Evolutionary conservation across 2,797 vertebrate species (phyloP), one percentile per base, ranked within the genome.

Genomic region (Erethizon dorsatum): DNA sequence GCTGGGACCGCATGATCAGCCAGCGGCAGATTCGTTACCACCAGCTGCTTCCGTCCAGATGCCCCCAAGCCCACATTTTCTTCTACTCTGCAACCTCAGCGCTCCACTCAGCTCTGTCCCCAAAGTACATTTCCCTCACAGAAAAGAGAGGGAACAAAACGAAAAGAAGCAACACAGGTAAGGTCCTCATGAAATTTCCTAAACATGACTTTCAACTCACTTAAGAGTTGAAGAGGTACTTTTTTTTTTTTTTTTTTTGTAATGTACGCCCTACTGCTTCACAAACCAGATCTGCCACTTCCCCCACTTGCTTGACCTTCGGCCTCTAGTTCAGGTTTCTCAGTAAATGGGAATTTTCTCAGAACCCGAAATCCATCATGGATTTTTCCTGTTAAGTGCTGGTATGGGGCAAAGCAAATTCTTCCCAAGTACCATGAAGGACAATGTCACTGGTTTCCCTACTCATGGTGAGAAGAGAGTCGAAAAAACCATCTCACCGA

Each of bases 191-290:
- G 5, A 83, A 88, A 88, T 61, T 88, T 90, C 65, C 90, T 90
- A 90, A 95, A 83, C 1, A 4, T 18, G 6, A 92, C 52, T 93
- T 84, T 95, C n/a, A 77, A 93, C 56, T 83, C 90, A 89, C 41
- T 82, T 63, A 90, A 93, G 87, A 90, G 78, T 37, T 78, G 41
- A 95, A 84, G 28, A 86, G 7, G n/a, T 50, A 59, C 61, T 50
- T 63, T 82, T 31, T 47, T 75, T 67, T 71, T 75, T 67, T 71
- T 41, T 14, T 8, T 26, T 82, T 95, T 83, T 33, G 61, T 7
- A 56, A 14, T 94, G 79, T 86, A 84, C 1, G 80, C 4, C 17
- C 41, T 90, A 83, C 77, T 54, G 31, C 12, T 92, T 86, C 79
- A 91, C 41, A 96, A 95, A 92, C 50, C 37, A 45, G 69, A 59